Percentiles rank a stretch among this genome's conserved stretches.
Evolutionary conservation across 2,113 vertebrate genomes (phyloP).

Genomic region (Podarcis muralis): DNA sequence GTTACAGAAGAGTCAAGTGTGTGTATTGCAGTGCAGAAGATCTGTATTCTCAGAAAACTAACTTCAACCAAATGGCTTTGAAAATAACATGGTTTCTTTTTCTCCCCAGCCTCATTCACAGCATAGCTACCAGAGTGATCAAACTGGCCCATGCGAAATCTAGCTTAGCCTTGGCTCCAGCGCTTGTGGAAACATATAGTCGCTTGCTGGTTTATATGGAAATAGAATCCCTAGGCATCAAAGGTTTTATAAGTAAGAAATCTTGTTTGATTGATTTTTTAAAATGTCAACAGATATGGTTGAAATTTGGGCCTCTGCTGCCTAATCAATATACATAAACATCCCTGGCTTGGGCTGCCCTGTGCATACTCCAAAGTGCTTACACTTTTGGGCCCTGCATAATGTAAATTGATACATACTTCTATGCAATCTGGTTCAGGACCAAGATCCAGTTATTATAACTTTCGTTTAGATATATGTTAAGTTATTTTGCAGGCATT

Average conservation of each 20-base stretch:
- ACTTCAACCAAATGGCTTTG: slow-evolving; percentile 11
- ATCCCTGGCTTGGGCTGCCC: neutral
- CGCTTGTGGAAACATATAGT: slow-evolving; percentile 97
- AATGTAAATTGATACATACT: neutral
- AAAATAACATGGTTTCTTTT: slow-evolving; percentile 10
- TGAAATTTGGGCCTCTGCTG: neutral
- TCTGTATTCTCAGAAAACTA: neutral
- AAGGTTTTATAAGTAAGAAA: slow-evolving; percentile 98
- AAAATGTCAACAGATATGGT: neutral
- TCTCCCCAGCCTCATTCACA: slow-evolving; percentile 91
- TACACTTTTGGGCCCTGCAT: neutral
- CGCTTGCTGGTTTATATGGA: slow-evolving; percentile 98
- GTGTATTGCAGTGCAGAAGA: neutral
- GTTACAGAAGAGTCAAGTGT: neutral
- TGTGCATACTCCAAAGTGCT: neutral
- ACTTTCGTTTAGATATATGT: neutral
- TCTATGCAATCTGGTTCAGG: neutral
- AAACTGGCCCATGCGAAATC: slow-evolving; percentile 98
- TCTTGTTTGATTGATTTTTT: neutral
- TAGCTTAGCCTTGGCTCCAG: slow-evolving; percentile 91
- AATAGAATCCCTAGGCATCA: slow-evolving; percentile 98
- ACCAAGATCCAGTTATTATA: neutral
- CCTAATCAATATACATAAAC: neutral
- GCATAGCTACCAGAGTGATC: slow-evolving; percentile 97
- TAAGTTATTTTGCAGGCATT: neutral